Evolutionary conservation across 2,888 invertebrate species (phyloP), one percentile per base, ranked within the genome.

Genomic region (Spicauda simplicius): DNA sequence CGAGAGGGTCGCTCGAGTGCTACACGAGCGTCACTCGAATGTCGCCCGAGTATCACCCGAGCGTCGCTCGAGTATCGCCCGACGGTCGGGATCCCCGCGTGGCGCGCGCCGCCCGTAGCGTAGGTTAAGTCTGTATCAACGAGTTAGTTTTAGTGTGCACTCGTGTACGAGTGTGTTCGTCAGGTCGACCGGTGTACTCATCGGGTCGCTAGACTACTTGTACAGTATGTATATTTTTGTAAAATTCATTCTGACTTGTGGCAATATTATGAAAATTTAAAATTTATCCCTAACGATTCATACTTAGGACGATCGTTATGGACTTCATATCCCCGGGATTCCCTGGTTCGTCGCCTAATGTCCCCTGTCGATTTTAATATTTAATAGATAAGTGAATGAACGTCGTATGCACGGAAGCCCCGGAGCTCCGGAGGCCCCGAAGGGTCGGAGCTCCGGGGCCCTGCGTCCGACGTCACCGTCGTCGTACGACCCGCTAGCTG

Each of bases 221-320:
- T 91, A 91, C 90, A 90, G 90, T 88, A 85, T 91, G 90, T 91
- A 91, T 92, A 92, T 92, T 92, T 91, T 91, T 92, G 90, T 92
- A 91, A 87, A 90, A 90, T 90, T 90, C 86, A 85, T 82, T 90
- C 86, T 84, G 86, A 87, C 87, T 88, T 84, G 85, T 88, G 91
- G 92, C 91, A 91, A 91, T 91, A 91, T 90, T 84, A 88, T 85
- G 77, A 85, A 87, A 84, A 83, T 85, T 88, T 86, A 79, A 88
- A 88, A 86, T 83, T 81, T 85, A 85, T 85, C 86, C 87, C 80
- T 88, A 86, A 85, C 87, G 69, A 85, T 84, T 81, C 82, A 82
- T 80, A 82, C 78, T 84, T 90, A 91, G 90, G 88, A 90, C 90
- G 89, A 90, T 91, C 87, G 84, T 90, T 88, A 82, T 81, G 75